Evolutionary conservation across 1,140 invertebrate genomes (phyloP).

Genomic region (Mamestra configurata): DNA sequence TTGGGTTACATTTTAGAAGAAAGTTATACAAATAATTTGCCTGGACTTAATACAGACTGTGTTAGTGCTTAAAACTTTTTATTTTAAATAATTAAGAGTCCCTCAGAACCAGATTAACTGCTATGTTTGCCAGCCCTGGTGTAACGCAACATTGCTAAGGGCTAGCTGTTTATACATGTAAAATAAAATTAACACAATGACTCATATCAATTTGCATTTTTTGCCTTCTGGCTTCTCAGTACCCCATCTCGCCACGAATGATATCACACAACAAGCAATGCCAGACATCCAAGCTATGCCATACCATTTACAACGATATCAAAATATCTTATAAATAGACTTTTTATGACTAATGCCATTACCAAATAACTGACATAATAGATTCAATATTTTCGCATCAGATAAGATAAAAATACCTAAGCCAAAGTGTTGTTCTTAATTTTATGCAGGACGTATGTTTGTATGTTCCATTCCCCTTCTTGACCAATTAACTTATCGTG

Average conservation of each 20-base stretch:
- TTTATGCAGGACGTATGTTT: not conserved
- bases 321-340: not conserved
- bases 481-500: slow-evolving; percentile 26
- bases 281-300: not conserved
- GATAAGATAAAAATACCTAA: not conserved
- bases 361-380: slow-evolving; percentile 35
- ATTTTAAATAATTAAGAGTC: not conserved
- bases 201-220: slow-evolving; percentile 50
- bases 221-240: slow-evolving; percentile 37
- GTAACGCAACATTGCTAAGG: slow-evolving; percentile 35
- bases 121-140: slow-evolving; percentile 12
- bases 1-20: too few species aligned
- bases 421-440: not conserved
- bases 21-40: too few species aligned
- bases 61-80: too few species aligned
- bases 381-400: slow-evolving; percentile 13
- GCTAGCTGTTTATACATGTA: slow-evolving; percentile 38
- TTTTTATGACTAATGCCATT: slow-evolving; percentile 10
- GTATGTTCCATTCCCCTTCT: slow-evolving; percentile 20
- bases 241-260: slow-evolving; percentile 33
- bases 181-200: slow-evolving; percentile 49
- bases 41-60: too few species aligned
- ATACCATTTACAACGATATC: slow-evolving; percentile 19
- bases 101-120: not conserved
- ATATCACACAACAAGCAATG: slow-evolving; percentile 20